A percentile compares a stretch with the other conserved stretches of the same genome.
Evolutionary conservation across 2,888 invertebrate genomes (phyloP).

Genomic region (Heterodera filipjevi): DNA sequence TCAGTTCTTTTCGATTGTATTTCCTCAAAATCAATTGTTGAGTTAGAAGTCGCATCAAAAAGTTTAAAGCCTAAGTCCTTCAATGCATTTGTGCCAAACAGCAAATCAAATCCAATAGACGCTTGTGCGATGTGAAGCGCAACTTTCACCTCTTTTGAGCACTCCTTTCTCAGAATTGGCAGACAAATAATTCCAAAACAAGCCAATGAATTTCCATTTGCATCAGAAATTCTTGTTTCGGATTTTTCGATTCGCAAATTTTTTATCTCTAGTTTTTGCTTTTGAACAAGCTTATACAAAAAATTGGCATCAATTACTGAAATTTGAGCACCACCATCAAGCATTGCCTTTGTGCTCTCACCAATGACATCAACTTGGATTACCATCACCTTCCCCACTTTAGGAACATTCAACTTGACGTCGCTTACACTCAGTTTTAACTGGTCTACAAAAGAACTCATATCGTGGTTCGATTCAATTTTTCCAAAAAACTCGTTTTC

Average conservation of each 20-base stretch:
- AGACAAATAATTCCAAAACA: background rate
- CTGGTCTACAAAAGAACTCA: background rate
- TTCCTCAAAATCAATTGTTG: constrained; percentile 18
- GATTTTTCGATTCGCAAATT: background rate
- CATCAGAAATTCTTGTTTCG: background rate
- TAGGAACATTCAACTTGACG: background rate
- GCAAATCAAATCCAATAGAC: constrained; percentile 1
- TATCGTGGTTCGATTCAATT: background rate
- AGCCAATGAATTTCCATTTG: background rate
- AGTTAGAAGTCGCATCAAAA: constrained; percentile 1
- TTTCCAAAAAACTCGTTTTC: background rate
- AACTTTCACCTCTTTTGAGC: background rate
- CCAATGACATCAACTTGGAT: background rate
- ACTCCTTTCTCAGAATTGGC: background rate
- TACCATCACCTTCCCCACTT: background rate
- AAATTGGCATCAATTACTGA: constrained; percentile 9
- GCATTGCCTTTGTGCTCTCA: background rate
- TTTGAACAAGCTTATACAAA: background rate
- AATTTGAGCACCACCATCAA: constrained; percentile 19
- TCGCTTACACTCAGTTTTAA: background rate
- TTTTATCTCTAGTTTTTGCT: background rate
- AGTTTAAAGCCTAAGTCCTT: constrained; percentile 15
- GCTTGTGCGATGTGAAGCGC: background rate
- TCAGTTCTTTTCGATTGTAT: background rate
- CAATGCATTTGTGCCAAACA: constrained; percentile 22